phyloP scores from a whole-genome alignment of 2,888 invertebrate genomes.

The Agrilus cyanescens region DNA sequence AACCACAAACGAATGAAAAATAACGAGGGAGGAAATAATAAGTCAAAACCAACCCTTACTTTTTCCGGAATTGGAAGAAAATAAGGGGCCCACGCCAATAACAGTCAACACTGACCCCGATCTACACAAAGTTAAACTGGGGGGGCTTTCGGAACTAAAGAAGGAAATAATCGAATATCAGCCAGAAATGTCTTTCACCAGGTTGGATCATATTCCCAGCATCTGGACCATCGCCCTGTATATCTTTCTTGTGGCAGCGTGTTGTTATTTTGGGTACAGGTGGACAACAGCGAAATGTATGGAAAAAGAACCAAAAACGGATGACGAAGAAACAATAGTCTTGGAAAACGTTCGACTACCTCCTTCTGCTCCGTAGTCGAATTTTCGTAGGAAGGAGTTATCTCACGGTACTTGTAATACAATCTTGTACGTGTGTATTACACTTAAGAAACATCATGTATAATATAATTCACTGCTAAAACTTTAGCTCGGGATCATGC shows the following conservation, averaged over 20 bases:
- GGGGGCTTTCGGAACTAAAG: neutral
- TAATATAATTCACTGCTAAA: too few species aligned
- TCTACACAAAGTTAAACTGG: too few species aligned
- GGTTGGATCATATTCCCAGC: neutral
- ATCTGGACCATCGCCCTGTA: neutral
- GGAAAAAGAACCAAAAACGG: neutral
- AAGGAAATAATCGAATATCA: neutral
- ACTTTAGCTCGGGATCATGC: too few species aligned
- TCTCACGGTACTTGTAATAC: too few species aligned
- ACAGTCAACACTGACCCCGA: too few species aligned
- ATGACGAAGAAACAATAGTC: neutral
- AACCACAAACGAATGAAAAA: neutral
- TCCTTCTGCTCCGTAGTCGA: neutral
- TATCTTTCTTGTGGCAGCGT: too few species aligned
- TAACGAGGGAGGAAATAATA: neutral
- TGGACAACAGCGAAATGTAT: too few species aligned
- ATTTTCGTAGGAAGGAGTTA: conserved; percentile 1
- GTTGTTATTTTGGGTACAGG: too few species aligned
- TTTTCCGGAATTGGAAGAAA: neutral
- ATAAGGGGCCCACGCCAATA: too few species aligned
- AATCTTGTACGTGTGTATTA: too few species aligned
- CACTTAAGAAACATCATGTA: too few species aligned
- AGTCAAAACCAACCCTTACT: neutral
- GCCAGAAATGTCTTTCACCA: neutral
- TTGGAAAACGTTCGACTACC: neutral